These are phyloP conservation scores for Sapayoa aenigma DNA, from an alignment of 2,113 vertebrate species.

Conservation along the genomic window DNA sequence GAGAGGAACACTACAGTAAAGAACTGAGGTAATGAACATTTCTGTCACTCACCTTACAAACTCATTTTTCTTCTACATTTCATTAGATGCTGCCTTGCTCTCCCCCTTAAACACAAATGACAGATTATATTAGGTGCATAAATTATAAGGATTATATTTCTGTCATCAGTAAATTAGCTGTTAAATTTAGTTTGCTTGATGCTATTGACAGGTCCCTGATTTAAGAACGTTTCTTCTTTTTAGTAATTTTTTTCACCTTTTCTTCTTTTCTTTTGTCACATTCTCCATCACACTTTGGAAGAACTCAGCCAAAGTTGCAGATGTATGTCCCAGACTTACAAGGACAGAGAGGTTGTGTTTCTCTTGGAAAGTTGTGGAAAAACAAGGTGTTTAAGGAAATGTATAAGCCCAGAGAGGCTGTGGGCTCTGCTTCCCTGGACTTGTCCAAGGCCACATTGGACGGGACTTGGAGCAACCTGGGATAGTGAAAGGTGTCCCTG, in stretches of 20 bases:
- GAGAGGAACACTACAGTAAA: conserved; percentile 11
- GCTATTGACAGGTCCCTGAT: conserved; percentile 30
- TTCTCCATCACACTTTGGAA: neutral
- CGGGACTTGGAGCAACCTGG: rapidly evolving
- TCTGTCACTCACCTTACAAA: conserved; percentile 49
- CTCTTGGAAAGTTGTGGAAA: neutral
- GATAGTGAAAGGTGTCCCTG: neutral
- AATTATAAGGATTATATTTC: conserved; percentile 61
- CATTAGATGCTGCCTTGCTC: conserved; percentile 46
- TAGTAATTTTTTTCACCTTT: neutral
- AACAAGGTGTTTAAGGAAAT: neutral
- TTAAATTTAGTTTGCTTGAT: conserved; percentile 50
- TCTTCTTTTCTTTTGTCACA: neutral
- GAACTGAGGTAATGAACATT: conserved; percentile 34
- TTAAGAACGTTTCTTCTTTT: neutral
- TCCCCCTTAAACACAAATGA: conserved; percentile 56
- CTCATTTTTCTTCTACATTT: conserved; percentile 28
- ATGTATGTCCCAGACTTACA: neutral
- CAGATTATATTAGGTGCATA: conserved; percentile 57
- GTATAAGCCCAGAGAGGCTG: neutral
- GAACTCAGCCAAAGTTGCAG: neutral
- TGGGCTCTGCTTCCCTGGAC: neutral
- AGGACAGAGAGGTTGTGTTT: neutral
- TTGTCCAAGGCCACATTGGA: neutral
- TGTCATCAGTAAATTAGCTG: conserved; percentile 61